Evolutionary conservation across 2,797 vertebrate species (phyloP), one percentile per base, ranked within the genome.

Genomic region (Ispidina picta): DNA sequence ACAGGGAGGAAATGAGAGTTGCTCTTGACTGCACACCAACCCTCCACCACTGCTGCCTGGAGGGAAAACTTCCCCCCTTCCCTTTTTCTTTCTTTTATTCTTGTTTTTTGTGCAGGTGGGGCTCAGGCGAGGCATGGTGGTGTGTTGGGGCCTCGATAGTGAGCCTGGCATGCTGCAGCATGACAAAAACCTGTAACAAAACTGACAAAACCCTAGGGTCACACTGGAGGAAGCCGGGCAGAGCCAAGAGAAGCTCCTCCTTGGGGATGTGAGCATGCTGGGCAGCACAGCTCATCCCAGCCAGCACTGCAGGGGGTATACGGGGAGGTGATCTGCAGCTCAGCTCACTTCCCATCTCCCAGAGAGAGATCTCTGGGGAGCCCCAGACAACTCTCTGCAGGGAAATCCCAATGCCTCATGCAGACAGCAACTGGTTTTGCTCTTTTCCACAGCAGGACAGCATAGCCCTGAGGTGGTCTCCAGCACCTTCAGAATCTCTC

Each of bases 1-100:
- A 58, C 22, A 25, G 17, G 39, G 88, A 52, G 68, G 81, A 88
- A 91, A 95, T 31, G 15, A 63, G 74, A 83, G 78, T 73, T 58
- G 76, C 89, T 94, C 90, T 29, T 10, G 72, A 35, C 83, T 59
- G 86, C 90, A 10, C 15, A 20, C 51, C 48, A 52, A 70, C 83
- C 55, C 68, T 72, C 66, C 80, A 44, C 63, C 3, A n/a, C 80
- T 12, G 33, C 22, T 31, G 86, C 56, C 51, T 18, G 49, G 23
- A 59, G 77, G 75, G 76, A 44, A 18, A 56, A n/a, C 51, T 65
- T 65, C 7, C 6, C 20, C 9, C 14, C 9, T 10, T 6, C 16
- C 15, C 29, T 35, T 52, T 21, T 33, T 3, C 41, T 37, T 58
- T 18, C 39, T 55, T 48, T 52, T 3, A 7, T 5, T 37, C 49